Evolutionary conservation across 1,140 invertebrate species (phyloP).

Genomic region (Elysia chlorotica): DNA sequence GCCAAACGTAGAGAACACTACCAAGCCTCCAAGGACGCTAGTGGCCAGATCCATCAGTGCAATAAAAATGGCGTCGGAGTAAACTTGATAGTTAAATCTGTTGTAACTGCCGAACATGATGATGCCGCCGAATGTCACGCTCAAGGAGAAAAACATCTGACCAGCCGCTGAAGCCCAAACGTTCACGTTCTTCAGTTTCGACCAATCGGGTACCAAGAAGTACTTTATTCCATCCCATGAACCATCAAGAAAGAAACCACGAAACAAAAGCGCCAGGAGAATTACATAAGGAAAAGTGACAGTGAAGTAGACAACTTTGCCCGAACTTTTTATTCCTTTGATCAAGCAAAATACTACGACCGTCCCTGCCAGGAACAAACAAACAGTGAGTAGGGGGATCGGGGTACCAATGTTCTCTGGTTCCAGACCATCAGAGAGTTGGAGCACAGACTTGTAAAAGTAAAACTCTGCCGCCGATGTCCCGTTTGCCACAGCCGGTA

Average conservation of each 20-base stretch:
- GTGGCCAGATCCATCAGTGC: slow-evolving; percentile 92
- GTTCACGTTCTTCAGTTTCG: slow-evolving; percentile 50
- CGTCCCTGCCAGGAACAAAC: slow-evolving; percentile 89
- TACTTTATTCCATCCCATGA: not conserved
- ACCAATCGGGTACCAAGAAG: not conserved
- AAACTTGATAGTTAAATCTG: slow-evolving; percentile 85
- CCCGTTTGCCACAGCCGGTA: too few species aligned
- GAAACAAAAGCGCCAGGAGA: slow-evolving; percentile 77
- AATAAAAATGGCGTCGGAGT: slow-evolving; percentile 87
- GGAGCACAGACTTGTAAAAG: too few species aligned
- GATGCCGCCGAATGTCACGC: slow-evolving; percentile 87
- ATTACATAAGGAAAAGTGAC: slow-evolving; percentile 86
- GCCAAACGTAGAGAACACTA: slow-evolving; percentile 96
- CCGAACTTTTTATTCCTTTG: slow-evolving; percentile 95
- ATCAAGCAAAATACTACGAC: slow-evolving; percentile 97
- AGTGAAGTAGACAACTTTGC: slow-evolving; percentile 88
- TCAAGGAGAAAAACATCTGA: slow-evolving; percentile 90
- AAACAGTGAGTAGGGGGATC: slow-evolving; percentile 89
- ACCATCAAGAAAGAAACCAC: slow-evolving; percentile 67
- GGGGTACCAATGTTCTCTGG: slow-evolving; percentile 80
- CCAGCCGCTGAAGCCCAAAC: slow-evolving; percentile 89
- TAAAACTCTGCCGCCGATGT: too few species aligned
- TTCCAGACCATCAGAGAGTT: slow-evolving; percentile 46
- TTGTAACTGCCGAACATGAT: slow-evolving; percentile 95
- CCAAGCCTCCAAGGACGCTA: slow-evolving; percentile 94